Base-by-base conservation (phyloP, 1,140 invertebrate genomes). In the Orchesella cincta region DNA sequence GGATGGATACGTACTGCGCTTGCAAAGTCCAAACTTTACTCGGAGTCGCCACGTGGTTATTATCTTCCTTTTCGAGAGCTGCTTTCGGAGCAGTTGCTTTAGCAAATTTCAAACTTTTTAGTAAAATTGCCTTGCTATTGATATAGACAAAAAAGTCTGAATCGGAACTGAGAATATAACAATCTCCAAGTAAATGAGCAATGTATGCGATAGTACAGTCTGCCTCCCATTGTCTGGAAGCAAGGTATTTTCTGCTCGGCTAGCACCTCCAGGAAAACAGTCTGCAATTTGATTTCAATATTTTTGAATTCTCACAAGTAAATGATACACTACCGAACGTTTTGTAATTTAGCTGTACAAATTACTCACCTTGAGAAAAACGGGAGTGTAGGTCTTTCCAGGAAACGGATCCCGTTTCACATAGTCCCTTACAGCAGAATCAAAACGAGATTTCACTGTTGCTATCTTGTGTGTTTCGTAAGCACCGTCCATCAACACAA, bases 111-210 rank as follows among this genome's bases (percentile, higher is more conserved):
- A 81, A 80, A 26, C 84, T 84, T 73, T 86, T 84, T 28, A 88
- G 78, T 14, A 84, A 83, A 23, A 89, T 84, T 73, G 86, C 85
- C 5, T 86, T 78, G n/a, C 88, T 64, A 75, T 85, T 81, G 1
- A 52, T 36, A 77, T 85, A 87, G 33, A 88, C 84, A 76, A 84
- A 87, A 84, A 89, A 89, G 83, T 89, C 88, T 73, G 86, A 88
- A 81, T 89, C 88, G 72, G 85, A 85, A 72, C 86, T 88, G 16
- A 89, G 72, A 1, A 89, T 85, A 26, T 87, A 87, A 79, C 87
- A 88, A n/a, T 87, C 80, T 36, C 36, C 36, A 31, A 86, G 84
- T 33, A 85, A 52, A 76, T 87, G 86, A 0, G 88, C 88, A 29
- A 89, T 73, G 3, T 83, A 83, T 31, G 85, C 87, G 28, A 88